Percentiles rank a stretch among this genome's conserved stretches.
These are phyloP conservation scores for Python bivittatus DNA, from an alignment of 2,113 vertebrate species.

Conservation along the genomic window DNA sequence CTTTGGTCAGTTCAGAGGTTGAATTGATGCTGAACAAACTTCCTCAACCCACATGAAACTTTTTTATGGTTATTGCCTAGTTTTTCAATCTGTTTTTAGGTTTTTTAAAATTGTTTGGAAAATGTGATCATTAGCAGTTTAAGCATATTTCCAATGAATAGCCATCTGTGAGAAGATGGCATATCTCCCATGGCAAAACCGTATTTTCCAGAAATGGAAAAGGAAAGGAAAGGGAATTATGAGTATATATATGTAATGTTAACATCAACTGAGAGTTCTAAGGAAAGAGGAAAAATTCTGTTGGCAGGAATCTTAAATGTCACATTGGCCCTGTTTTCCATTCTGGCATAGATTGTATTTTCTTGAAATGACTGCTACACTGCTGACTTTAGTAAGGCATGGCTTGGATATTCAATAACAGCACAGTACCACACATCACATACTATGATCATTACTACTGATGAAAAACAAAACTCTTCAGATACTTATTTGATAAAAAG, in stretches of 20 bases:
- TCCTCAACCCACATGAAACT: conserved; percentile 63
- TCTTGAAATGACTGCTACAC: neutral
- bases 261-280: conserved; percentile 46
- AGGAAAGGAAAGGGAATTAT: conserved; percentile 34
- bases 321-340: neutral
- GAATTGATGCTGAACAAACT: conserved; percentile 37
- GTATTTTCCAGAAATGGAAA: conserved; percentile 48
- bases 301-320: neutral
- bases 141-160: conserved; percentile 54
- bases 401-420: neutral
- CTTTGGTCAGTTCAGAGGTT: conserved; percentile 57
- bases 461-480: neutral
- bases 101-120: conserved; percentile 61
- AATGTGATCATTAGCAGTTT: conserved; percentile 61
- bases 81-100: conserved; percentile 57
- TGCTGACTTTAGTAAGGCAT: neutral
- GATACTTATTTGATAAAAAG: neutral
- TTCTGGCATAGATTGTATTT: neutral
- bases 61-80: conserved; percentile 45
- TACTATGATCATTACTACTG: neutral
- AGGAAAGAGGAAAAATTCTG: neutral
- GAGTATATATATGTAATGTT: conserved; percentile 33
- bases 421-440: neutral
- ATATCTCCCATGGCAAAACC: conserved; percentile 48
- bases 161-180: conserved; percentile 58